phyloP scores from a whole-genome alignment of 2,888 invertebrate genomes.

The Trichacis sp. region DNA sequence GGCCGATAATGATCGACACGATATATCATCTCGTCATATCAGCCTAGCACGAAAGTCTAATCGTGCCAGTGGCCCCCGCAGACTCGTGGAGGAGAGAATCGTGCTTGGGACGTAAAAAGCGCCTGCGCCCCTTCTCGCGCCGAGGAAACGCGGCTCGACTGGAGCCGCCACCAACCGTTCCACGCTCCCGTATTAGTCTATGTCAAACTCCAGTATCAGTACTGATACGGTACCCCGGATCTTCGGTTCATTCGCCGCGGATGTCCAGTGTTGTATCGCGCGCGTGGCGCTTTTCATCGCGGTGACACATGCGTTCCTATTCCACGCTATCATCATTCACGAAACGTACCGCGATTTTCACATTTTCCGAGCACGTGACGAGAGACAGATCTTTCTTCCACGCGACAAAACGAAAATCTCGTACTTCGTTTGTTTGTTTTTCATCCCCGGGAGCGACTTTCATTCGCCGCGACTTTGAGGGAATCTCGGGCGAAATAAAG shows the following conservation, averaged over 20 bases:
- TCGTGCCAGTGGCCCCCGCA: constrained; percentile 25
- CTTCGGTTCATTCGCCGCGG: constrained; percentile 52
- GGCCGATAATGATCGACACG: not conserved
- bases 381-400: not conserved
- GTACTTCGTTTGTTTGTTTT: no score
- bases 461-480: no score
- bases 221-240: constrained; percentile 65
- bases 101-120: constrained; percentile 41
- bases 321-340: not conserved
- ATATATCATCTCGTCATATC: not conserved
- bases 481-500: not conserved
- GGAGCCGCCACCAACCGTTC: constrained; percentile 60
- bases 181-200: constrained; percentile 55
- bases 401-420: no score
- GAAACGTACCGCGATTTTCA: not conserved
- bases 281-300: constrained; percentile 4
- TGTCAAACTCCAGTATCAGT: constrained; percentile 64
- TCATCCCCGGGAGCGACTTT: no score
- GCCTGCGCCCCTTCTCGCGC: constrained; percentile 52
- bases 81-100: constrained; percentile 12
- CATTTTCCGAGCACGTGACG: not conserved
- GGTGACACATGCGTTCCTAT: not conserved
- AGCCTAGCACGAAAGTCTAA: constrained; percentile 15
- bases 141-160: constrained; percentile 53
- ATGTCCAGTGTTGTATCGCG: constrained; percentile 3